Conservation (phyloP, 2,797 vertebrate species). For the Anableps anableps region DNA sequence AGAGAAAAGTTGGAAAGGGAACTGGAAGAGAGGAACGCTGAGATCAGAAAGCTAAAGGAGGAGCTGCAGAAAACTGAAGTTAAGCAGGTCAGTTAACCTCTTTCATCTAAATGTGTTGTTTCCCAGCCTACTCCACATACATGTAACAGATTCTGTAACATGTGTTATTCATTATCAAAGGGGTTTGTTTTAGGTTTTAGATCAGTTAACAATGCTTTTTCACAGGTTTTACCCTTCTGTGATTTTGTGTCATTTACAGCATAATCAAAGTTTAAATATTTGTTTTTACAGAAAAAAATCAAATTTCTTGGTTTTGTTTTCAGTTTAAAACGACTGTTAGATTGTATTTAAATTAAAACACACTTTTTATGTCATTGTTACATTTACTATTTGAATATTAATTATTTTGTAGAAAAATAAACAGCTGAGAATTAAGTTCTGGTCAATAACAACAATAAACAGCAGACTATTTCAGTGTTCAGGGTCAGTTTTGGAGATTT, state of each 20-base stretch:
- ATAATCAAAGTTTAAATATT: background rate
- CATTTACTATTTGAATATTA: background rate
- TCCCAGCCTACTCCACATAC: background rate
- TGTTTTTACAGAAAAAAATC: background rate
- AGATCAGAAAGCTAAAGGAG: conserved; percentile 65
- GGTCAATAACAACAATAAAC: background rate
- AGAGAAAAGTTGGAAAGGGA: conserved; percentile 56
- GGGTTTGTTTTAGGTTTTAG: conserved; percentile 33
- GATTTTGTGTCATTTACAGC: background rate
- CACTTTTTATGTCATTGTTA: background rate
- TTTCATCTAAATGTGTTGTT: conserved; percentile 4
- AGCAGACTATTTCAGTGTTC: background rate
- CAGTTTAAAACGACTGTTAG: background rate
- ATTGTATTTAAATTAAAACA: background rate
- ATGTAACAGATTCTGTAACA: background rate
- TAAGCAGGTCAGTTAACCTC: conserved; percentile 53
- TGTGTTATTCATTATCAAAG: conserved; percentile 25
- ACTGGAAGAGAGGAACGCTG: conserved; percentile 59
- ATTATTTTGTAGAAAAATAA: background rate
- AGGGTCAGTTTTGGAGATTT: background rate
- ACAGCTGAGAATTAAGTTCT: background rate
- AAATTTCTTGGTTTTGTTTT: background rate
- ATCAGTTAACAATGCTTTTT: background rate
- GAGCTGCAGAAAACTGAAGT: conserved; percentile 56
- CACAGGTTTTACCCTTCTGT: background rate